These are phyloP conservation scores for Diachrysia chrysitis DNA, from an alignment of 2,888 invertebrate species.

Conservation along the genomic window DNA sequence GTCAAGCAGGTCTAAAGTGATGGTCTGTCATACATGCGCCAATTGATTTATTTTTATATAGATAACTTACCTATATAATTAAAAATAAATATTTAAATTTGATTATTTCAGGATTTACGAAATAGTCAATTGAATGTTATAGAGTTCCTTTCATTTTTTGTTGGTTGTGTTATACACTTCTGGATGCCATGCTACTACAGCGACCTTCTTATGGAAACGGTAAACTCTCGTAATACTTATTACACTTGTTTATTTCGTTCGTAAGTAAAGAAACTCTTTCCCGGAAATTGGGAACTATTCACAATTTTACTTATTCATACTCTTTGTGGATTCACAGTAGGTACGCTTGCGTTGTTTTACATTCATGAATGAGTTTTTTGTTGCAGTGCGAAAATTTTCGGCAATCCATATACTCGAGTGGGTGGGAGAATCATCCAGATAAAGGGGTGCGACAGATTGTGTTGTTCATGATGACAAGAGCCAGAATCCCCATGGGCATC, in stretches of 20 bases:
- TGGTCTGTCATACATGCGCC: too few species aligned
- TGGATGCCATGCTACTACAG: slow-evolving; percentile 79
- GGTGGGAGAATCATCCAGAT: slow-evolving; percentile 74
- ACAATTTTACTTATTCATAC: too few species aligned
- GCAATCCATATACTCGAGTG: slow-evolving; percentile 74
- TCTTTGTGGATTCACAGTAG: too few species aligned
- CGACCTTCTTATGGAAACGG: slow-evolving; percentile 78
- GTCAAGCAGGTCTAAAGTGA: too few species aligned
- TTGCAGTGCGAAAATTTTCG: slow-evolving; percentile 72
- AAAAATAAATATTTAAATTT: too few species aligned
- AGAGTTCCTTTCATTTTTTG: slow-evolving; percentile 74
- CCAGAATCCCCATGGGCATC: slow-evolving; percentile 70
- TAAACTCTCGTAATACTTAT: slow-evolving; percentile 42
- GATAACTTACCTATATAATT: too few species aligned
- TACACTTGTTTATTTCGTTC: not conserved
- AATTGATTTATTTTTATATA: too few species aligned
- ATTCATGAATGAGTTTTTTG: not conserved
- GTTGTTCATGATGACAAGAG: slow-evolving; percentile 76
- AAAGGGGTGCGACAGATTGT: slow-evolving; percentile 67
- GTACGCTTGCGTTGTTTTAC: not conserved
- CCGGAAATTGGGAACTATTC: too few species aligned
- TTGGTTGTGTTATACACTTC: slow-evolving; percentile 68
- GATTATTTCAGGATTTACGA: slow-evolving; percentile 68
- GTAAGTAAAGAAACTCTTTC: too few species aligned
- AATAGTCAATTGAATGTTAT: slow-evolving; percentile 64